A percentile compares a stretch with the other conserved stretches of the same genome.
These are phyloP conservation scores for Acrobasis consociella DNA, from an alignment of 2,888 invertebrate genomes.

Conservation along the genomic window DNA sequence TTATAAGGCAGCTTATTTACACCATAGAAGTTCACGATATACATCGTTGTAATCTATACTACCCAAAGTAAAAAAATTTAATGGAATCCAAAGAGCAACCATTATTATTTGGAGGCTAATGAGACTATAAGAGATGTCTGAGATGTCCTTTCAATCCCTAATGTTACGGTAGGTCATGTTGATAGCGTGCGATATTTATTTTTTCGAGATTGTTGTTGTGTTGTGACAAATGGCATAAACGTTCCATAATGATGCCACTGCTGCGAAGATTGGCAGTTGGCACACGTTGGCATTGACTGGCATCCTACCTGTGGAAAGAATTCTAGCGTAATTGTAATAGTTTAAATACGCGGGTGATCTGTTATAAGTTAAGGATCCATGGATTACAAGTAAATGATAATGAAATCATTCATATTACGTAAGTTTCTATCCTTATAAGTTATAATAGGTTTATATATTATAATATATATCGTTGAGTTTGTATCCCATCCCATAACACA, in stretches of 20 bases:
- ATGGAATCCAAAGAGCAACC: not conserved
- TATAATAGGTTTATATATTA: no score
- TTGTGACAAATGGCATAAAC: not conserved
- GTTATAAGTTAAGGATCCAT: no score
- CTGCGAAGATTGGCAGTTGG: not conserved
- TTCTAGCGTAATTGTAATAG: not conserved
- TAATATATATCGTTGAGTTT: no score
- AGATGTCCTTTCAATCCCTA: not conserved
- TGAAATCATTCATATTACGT: no score
- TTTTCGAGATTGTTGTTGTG: not conserved
- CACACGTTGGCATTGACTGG: not conserved
- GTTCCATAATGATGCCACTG: not conserved
- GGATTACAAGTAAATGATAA: no score
- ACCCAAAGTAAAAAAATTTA: not conserved
- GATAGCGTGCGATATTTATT: not conserved
- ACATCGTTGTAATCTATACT: no score
- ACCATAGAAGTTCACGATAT: no score
- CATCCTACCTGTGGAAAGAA: not conserved
- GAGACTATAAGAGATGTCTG: not conserved
- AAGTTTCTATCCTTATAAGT: no score
- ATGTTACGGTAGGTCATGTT: constrained; percentile 2
- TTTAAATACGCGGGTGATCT: no score
- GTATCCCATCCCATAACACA: no score
- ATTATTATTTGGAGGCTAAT: constrained; percentile 1
- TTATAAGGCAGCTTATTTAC: no score